phyloP scores from a whole-genome alignment of 2,113 vertebrate species.

The Turnix velox region DNA sequence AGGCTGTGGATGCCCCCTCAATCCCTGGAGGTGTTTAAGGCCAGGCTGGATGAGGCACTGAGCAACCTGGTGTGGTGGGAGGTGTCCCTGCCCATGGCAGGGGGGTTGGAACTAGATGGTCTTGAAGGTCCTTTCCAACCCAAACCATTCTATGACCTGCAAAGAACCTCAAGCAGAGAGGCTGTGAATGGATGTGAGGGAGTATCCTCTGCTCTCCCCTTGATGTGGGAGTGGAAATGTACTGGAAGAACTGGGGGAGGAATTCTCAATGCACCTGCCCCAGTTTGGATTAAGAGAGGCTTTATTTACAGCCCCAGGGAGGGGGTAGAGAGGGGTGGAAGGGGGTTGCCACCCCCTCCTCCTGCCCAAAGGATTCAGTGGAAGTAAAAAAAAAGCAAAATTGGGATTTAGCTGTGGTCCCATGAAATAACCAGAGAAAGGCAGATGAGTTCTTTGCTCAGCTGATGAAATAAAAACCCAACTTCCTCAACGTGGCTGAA shows the following conservation, averaged over 20 bases:
- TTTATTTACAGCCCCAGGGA: slow-evolving; percentile 7
- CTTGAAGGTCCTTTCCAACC: too few relatives aligned
- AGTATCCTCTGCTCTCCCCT: not conserved
- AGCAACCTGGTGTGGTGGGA: too few relatives aligned
- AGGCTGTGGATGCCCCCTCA: too few relatives aligned
- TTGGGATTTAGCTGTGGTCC: not conserved
- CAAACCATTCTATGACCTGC: too few relatives aligned
- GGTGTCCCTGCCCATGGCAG: too few relatives aligned
- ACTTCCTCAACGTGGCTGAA: slow-evolving; percentile 26
- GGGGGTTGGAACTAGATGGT: too few relatives aligned
- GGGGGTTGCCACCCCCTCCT: not conserved
- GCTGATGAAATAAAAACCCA: slow-evolving; percentile 28
- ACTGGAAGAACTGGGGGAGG: not conserved
- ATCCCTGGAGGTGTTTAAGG: too few relatives aligned
- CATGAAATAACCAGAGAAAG: slow-evolving; percentile 11
- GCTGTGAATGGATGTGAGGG: rapidly evolving
- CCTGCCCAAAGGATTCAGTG: not conserved
- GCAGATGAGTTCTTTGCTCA: slow-evolving; percentile 30
- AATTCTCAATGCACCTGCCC: not conserved
- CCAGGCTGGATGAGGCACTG: too few relatives aligned
- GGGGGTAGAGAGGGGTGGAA: too few relatives aligned
- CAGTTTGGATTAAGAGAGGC: not conserved
- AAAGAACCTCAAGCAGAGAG: not conserved
- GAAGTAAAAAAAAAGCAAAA: slow-evolving; percentile 15
- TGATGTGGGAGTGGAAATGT: not conserved